Evolutionary conservation across 92 coral and sea anemone genomes (phyloP), one percentile per base, ranked within the genome.

Genomic region (Micromussa lordhowensis): DNA sequence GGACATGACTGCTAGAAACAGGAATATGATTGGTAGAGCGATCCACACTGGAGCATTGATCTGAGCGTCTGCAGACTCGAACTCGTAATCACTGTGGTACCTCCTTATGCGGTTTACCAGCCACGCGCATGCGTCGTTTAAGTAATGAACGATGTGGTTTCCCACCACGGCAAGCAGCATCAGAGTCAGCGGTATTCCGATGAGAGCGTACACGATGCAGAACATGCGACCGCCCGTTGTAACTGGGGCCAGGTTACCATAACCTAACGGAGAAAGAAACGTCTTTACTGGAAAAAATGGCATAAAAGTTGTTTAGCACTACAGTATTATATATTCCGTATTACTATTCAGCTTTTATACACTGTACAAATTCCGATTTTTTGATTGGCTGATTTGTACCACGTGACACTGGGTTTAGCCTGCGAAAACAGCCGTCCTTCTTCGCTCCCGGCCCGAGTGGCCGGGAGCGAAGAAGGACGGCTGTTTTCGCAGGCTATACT

Each of bases 121-220:
- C 96, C 96, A 93, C 22, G 96, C 96, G 77, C 98, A 94, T 32
- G 96, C 94, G 83, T 88, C 91, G 85, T 95, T 93, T 32, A 96
- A 94, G 66, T 91, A 90, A 76, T 90, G 88, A 24, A 91, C 97
- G 79, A 96, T 93, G 85, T 91, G 91, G 85, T 91, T 95, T 75
- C 98, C 95, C 71, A 96, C 96, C 18, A 96, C 96, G 16, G 98
- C 99, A 35, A 96, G 90, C 44, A 96, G 79, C 99, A 96, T 96
- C 48, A 96, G 79, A 31, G 97, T 96, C 92, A 96, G 95, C 81
- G 99, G 99, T 93, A 96, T 96, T 82, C 99, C 99, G 57, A 93
- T 57, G 85, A 93, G 93, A 72, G 98, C 96, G 79, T 95, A 96
- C 51, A 96, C 35, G 82, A 96, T 89, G 68, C 99, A 96, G 68